A percentile compares a stretch with the other conserved stretches of the same genome.
Conservation (phyloP, 2,113 vertebrate species). For the Sitta europaea region DNA sequence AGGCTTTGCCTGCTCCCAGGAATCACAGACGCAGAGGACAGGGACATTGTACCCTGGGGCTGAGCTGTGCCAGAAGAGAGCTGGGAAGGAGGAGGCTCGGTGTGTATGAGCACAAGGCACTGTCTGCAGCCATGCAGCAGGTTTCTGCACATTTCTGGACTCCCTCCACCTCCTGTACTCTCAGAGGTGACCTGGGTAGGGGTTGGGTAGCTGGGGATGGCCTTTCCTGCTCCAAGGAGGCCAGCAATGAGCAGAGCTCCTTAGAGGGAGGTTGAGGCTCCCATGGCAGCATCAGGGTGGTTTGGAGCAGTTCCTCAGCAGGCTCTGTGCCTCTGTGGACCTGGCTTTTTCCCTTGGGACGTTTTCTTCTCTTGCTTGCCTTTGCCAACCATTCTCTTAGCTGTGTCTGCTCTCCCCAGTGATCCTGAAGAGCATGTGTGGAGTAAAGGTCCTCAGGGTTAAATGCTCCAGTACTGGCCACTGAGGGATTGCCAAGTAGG, state of each 20-base stretch:
- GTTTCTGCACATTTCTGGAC: background rate
- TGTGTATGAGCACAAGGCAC: rapidly evolving
- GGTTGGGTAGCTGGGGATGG: background rate
- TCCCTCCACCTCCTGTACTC: background rate
- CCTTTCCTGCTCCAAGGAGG: background rate
- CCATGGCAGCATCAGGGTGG: background rate
- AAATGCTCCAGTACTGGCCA: background rate
- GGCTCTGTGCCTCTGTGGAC: background rate
- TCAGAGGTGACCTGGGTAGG: background rate
- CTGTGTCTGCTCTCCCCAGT: background rate
- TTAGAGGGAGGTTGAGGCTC: background rate
- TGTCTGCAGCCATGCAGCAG: too few relatives aligned
- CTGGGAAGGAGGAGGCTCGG: background rate
- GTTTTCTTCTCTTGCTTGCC: background rate
- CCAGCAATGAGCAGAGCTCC: background rate
- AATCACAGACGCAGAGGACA: background rate
- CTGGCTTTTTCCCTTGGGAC: background rate
- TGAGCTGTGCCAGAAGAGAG: background rate
- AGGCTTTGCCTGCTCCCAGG: background rate
- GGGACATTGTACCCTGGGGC: background rate
- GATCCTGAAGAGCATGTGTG: background rate
- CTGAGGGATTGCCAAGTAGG: background rate
- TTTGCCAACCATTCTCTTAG: background rate
- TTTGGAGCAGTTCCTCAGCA: background rate
- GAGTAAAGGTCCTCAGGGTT: background rate